Base-by-base conservation (phyloP, 2,113 vertebrate species). In the Shinisaurus crocodilurus region DNA sequence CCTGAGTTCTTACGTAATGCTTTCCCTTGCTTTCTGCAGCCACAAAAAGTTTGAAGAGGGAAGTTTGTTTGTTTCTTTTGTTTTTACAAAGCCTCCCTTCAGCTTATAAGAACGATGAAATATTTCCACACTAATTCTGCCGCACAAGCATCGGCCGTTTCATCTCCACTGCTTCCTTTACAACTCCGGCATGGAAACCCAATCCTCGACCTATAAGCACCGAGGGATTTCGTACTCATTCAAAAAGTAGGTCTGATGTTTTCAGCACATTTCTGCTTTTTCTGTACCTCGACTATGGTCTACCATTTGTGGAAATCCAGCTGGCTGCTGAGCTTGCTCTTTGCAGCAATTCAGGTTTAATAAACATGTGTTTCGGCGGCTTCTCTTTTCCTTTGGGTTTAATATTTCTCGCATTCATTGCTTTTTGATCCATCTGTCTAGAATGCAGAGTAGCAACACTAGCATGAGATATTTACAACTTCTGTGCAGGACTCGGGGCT, bases 321-420 rank as follows among this genome's bases (percentile, higher is more conserved):
- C n/a, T 82, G 67, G 76, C 88, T 84, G 77, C 45, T 91, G 70
- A 69, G 92, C 89, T 89, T 91, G 93, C 92, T 50, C 95, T 91
- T 91, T 91, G 13, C 60, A 87, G 88, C 88, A 72, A 93, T 94
- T 63, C 40, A 13, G 32, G 5, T 75, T 96, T 91, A 91, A 90
- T 92, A 95, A 93, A 95, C 92, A 92, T 95, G 94, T 90, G 93
- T 87, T 32, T 95, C 83, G 69, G 88, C 92, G 92, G 40, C 85
- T 94, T 95, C 87, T 87, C 7, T 74, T 91, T 92, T 94, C 88
- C 91, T 37, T 76, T 43, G 90, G 92, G 94, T 87, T 93, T 91
- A 48, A 1, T 76, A 90, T 43, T 91, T 94, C 86, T 92, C 94
- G 76, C 90, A 79, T 88, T 90, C 88, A 95, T 93, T 93, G 95